A percentile compares a stretch with the other conserved stretches of the same genome.
Conservation (phyloP, 2,888 invertebrate genomes). For the Leptopterna dolabrata region DNA sequence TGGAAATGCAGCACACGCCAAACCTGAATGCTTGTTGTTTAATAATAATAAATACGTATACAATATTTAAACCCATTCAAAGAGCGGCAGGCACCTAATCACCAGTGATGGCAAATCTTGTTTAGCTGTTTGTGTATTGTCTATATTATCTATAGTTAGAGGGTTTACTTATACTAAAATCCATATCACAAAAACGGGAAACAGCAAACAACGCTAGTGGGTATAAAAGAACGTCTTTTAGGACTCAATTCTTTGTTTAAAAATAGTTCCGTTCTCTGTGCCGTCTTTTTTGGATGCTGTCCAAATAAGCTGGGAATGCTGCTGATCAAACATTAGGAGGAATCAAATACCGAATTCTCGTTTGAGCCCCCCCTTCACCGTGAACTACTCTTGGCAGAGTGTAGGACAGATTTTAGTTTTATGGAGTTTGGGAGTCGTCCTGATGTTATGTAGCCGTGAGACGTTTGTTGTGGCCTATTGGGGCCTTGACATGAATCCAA, state of each 20-base stretch:
- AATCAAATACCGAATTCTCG: background rate
- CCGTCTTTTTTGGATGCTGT: constrained; percentile 20
- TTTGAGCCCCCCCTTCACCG: background rate
- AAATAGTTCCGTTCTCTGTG: constrained; percentile 22
- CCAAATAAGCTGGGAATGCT: constrained; percentile 30
- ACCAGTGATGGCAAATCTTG: no score
- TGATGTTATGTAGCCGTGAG: background rate
- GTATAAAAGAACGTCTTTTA: constrained; percentile 4
- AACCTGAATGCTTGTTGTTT: no score
- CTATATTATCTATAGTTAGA: no score
- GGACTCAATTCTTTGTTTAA: constrained; percentile 37
- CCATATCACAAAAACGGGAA: background rate
- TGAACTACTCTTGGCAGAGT: background rate
- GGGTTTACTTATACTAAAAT: background rate
- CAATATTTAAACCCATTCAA: no score
- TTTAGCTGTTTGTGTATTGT: no score
- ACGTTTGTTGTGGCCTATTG: background rate
- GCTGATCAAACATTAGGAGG: constrained; percentile 16
- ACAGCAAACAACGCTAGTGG: background rate
- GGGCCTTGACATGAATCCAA: background rate
- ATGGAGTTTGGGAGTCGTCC: background rate
- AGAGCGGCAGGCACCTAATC: no score
- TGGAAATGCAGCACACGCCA: no score
- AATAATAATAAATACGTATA: no score
- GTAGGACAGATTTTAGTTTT: background rate